These are phyloP conservation scores for Drosophila kikkawai DNA, from an alignment of 1,140 invertebrate genomes.

Conservation along the genomic window DNA sequence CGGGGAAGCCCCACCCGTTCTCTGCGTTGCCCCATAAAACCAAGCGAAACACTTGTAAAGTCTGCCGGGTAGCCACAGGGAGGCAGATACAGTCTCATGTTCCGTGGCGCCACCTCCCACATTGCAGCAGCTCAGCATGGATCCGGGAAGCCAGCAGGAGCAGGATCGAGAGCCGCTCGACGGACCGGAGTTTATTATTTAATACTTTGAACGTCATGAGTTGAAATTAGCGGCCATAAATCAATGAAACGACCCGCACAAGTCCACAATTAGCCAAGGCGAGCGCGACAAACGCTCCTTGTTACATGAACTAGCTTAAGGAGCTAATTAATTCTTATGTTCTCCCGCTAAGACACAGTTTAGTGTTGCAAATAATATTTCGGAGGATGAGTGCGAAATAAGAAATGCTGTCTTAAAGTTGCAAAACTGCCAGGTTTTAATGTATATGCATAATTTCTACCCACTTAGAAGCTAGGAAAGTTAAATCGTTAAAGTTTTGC, in stretches of 20 bases:
- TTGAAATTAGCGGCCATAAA: slow-evolving; percentile 80
- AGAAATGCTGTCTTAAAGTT: slow-evolving; percentile 4
- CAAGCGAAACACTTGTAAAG: slow-evolving; percentile 78
- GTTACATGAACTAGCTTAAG: slow-evolving; percentile 60
- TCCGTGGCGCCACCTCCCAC: slow-evolving; percentile 58
- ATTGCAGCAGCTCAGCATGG: slow-evolving; percentile 54
- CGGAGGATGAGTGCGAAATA: not conserved
- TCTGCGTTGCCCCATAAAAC: slow-evolving; percentile 66
- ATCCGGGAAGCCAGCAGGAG: slow-evolving; percentile 24
- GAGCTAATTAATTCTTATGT: slow-evolving; percentile 69
- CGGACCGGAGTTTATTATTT: slow-evolving; percentile 79
- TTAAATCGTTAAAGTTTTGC: not conserved
- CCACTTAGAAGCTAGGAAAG: not conserved
- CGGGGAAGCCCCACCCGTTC: slow-evolving; percentile 17
- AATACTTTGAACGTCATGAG: slow-evolving; percentile 77
- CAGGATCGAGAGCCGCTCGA: slow-evolving; percentile 49
- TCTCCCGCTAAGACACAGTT: slow-evolving; percentile 15
- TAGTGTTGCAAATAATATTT: slow-evolving; percentile 5
- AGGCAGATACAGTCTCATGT: slow-evolving; percentile 55
- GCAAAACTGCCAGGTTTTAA: not conserved
- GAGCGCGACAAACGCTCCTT: slow-evolving; percentile 43
- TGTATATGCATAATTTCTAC: not conserved
- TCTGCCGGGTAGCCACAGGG: slow-evolving; percentile 30
- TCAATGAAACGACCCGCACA: slow-evolving; percentile 79
- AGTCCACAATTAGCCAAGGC: slow-evolving; percentile 72